Percentiles rank a stretch among this genome's conserved stretches.
Conservation (phyloP, 2,113 vertebrate species). For the Mirza zaza region DNA sequence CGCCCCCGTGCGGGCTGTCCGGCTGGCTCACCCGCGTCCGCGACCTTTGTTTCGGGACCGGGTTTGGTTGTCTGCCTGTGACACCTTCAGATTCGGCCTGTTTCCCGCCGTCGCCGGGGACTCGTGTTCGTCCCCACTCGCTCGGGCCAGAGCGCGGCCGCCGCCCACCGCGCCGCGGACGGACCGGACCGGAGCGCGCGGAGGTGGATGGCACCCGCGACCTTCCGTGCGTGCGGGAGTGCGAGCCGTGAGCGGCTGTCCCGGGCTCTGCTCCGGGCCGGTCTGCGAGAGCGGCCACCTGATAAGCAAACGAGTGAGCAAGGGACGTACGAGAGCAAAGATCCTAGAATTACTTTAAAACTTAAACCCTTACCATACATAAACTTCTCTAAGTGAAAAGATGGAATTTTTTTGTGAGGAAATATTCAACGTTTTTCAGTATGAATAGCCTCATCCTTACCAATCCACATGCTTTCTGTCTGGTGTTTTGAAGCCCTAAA, state of each 20-base stretch:
- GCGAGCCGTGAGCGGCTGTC: too few relatives aligned
- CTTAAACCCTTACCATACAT: neutral
- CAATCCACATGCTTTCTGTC: neutral
- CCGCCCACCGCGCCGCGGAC: too few relatives aligned
- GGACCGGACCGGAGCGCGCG: too few relatives aligned
- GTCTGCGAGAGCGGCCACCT: neutral
- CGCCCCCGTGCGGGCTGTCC: too few relatives aligned
- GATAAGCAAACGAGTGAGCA: neutral
- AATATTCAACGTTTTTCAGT: neutral
- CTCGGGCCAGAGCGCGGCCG: too few relatives aligned
- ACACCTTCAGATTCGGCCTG: neutral
- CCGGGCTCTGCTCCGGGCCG: neutral
- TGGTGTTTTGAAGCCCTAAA: neutral
- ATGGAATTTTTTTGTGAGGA: neutral
- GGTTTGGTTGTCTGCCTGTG: neutral
- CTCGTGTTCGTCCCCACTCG: neutral
- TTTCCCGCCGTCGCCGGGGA: neutral
- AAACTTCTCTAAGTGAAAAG: neutral
- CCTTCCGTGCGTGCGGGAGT: too few relatives aligned
- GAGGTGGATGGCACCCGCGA: too few relatives aligned
- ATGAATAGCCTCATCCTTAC: neutral
- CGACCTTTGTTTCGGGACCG: neutral
- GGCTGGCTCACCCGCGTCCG: neutral
- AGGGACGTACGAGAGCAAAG: neutral
- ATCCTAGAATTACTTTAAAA: slow-evolving; percentile 34